Base-by-base conservation (phyloP, 2,888 invertebrate genomes). In the Theretra japonica region DNA sequence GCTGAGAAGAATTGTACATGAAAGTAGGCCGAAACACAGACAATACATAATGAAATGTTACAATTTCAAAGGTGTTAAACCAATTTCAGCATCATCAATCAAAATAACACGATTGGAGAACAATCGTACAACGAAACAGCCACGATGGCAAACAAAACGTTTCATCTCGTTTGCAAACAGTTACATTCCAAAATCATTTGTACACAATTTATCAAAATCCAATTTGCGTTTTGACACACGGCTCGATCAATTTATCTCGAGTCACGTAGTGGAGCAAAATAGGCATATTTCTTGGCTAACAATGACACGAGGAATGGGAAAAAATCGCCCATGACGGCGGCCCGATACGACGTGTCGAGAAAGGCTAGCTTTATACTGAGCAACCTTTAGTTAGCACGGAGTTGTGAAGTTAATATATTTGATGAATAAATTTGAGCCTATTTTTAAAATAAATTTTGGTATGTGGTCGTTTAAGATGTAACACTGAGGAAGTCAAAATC, bases 231-330 rank as follows among this genome's bases (percentile, higher is more conserved):
- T 65, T 73, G 73, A 74, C 73, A 68, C 70, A 70, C 53, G 72
- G 74, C 73, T 25, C 68, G 69, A 60, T 73, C 70, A 41, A n/a
- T 72, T 74, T 68, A 70, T 17, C 53, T 53, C 69, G 59, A 58
- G 72, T 33, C 69, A 62, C 70, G 73, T 33, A 68, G n/a, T 21
- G n/a, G 25, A 57, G n/a, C 56, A 56, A 69, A 70, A 78, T 75
- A 73, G 71, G 71, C 59, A 74, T 77, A 65, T 79, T 83, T 78
- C 76, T 75, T 73, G 71, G 65, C 75, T 78, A 80, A 80, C 78
- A 80, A 77, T 76, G 74, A 74, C 77, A 77, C 73, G 53, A 72
- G 70, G 75, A 75, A 73, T 79, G 76, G 68, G 73, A 73, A 75
- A 75, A 80, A 77, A 80, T 80, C 76, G 79, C 74, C 72, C 72